Conservation (phyloP, 1,140 invertebrate genomes). For the Platorchestia sp. region DNA sequence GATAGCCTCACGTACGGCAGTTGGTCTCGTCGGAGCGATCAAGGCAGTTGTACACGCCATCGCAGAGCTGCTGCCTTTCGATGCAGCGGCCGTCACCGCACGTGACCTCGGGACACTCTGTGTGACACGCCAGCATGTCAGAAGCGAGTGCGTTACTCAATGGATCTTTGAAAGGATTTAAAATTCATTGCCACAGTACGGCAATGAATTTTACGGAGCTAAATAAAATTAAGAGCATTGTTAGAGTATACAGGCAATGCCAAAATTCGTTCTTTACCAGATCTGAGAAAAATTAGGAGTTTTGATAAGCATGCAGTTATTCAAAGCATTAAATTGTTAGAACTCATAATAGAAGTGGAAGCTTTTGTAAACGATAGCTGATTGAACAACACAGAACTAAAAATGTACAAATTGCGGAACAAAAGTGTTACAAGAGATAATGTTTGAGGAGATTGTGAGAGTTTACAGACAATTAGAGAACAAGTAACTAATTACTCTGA, state of each 20-base stretch:
- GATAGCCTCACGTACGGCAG: slow-evolving; percentile 64
- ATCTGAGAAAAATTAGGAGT: neutral
- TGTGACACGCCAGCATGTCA: neutral
- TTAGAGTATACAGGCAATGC: too few species aligned
- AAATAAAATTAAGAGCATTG: neutral
- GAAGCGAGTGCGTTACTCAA: neutral
- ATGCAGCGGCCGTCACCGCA: slow-evolving; percentile 31
- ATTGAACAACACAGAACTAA: neutral
- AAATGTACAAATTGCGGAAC: neutral
- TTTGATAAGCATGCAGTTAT: neutral
- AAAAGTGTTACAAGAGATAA: neutral
- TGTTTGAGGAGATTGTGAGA: neutral
- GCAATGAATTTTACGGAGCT: neutral
- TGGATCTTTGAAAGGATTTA: neutral
- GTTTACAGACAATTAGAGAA: too few species aligned
- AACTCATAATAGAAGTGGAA: neutral
- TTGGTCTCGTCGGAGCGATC: slow-evolving; percentile 69
- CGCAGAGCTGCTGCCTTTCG: slow-evolving; percentile 65
- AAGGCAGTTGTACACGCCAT: slow-evolving; percentile 69
- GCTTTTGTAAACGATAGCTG: neutral
- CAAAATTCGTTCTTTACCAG: too few species aligned
- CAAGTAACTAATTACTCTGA: neutral
- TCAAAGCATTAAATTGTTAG: neutral
- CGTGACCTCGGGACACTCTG: neutral
- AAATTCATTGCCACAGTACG: neutral